Conservation (phyloP, 2,113 vertebrate genomes). For the Phalacrocorax brasilianus region DNA sequence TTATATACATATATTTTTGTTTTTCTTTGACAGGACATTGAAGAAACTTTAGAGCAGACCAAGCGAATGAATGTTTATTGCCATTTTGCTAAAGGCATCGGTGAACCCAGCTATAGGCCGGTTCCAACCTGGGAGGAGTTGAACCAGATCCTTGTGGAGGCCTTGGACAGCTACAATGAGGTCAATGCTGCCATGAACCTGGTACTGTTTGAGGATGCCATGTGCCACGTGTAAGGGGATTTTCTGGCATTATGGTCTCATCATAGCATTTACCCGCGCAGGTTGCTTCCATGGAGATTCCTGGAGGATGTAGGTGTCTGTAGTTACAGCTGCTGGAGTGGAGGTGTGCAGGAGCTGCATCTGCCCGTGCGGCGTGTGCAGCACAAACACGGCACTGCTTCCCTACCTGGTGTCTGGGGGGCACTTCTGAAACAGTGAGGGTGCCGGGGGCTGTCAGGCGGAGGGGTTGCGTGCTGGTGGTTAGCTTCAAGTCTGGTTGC, state of each 20-base stretch:
- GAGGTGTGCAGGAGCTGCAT: neutral
- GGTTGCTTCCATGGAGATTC: neutral
- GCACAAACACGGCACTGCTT: neutral
- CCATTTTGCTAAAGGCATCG: slow-evolving; percentile 85
- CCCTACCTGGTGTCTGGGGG: neutral
- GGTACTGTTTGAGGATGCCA: slow-evolving; percentile 94
- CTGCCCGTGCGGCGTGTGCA: neutral
- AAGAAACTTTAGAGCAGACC: slow-evolving; percentile 76
- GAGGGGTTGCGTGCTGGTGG: neutral
- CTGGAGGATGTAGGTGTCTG: neutral
- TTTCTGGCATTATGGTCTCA: neutral
- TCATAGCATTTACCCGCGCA: neutral
- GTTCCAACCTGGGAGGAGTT: slow-evolving; percentile 85
- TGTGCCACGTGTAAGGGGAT: slow-evolving; percentile 88
- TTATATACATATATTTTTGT: no score
- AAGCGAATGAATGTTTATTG: slow-evolving; percentile 85
- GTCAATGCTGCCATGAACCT: slow-evolving; percentile 88
- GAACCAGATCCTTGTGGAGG: slow-evolving; percentile 83
- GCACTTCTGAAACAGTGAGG: neutral
- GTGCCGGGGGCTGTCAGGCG: neutral
- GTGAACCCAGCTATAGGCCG: slow-evolving; percentile 85
- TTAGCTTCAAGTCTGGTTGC: neutral
- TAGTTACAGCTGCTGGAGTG: neutral
- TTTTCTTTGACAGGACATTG: slow-evolving; percentile 73
- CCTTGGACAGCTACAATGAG: slow-evolving; percentile 89